Percentiles rank a stretch among this genome's conserved stretches.
phyloP scores from a whole-genome alignment of 2,888 invertebrate species.

The Napeogenes sylphis region DNA sequence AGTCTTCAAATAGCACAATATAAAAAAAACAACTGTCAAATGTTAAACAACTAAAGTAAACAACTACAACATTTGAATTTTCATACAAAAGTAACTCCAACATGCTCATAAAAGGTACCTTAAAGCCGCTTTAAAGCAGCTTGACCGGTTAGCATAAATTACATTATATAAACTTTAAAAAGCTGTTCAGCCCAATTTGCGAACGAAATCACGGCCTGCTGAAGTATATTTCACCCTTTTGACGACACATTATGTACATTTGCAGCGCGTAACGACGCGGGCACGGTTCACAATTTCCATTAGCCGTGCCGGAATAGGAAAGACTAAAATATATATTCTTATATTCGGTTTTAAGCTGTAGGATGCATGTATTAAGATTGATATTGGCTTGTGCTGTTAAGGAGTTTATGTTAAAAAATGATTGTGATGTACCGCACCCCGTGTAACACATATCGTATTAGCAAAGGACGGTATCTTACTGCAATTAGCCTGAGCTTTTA shows the following conservation, averaged over 20 bases:
- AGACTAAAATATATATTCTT: slow-evolving; percentile 49
- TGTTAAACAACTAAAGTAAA: too few relatives aligned
- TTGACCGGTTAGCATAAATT: slow-evolving; percentile 54
- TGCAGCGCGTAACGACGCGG: slow-evolving; percentile 74
- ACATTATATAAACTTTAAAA: slow-evolving; percentile 64
- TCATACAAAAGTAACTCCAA: too few relatives aligned
- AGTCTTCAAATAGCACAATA: slow-evolving; percentile 19
- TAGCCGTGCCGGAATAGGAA: slow-evolving; percentile 54
- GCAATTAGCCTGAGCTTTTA: slow-evolving; percentile 73
- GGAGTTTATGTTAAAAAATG: slow-evolving; percentile 45
- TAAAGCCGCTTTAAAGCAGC: slow-evolving; percentile 20
- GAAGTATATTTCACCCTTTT: slow-evolving; percentile 77
- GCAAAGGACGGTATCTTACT: slow-evolving; percentile 74
- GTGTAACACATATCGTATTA: slow-evolving; percentile 75
- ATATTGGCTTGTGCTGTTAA: slow-evolving; percentile 30
- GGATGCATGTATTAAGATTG: slow-evolving; percentile 33
- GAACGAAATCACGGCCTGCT: slow-evolving; percentile 71
- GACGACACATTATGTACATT: slow-evolving; percentile 77
- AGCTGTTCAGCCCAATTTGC: slow-evolving; percentile 57
- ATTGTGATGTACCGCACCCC: slow-evolving; percentile 54
- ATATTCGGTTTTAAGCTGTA: slow-evolving; percentile 48
- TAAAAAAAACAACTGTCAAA: slow-evolving; percentile 15
- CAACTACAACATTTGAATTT: too few relatives aligned
- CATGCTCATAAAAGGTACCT: too few relatives aligned
- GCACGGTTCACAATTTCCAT: slow-evolving; percentile 76